Evolutionary conservation across 92 coral and sea anemone species (phyloP).

Genomic region (Ricordea florida): DNA sequence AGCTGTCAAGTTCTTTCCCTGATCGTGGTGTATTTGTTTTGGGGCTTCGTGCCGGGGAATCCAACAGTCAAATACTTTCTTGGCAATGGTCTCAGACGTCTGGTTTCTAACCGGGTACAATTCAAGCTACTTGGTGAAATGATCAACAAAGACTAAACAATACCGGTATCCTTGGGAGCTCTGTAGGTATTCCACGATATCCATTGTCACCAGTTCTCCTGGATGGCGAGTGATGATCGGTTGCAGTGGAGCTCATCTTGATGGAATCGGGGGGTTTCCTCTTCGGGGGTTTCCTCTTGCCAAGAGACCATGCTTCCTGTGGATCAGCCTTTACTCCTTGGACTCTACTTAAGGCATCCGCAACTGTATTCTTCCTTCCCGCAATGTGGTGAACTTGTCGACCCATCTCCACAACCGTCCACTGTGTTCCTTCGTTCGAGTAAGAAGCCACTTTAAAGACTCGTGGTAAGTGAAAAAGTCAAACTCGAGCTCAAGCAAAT

Average conservation of each 20-base stretch:
- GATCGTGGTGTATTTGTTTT: slow-evolving; percentile 51
- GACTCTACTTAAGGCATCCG: slow-evolving; percentile 48
- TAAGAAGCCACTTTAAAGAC: no score
- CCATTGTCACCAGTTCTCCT: slow-evolving; percentile 43
- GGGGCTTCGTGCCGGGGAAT: slow-evolving; percentile 48
- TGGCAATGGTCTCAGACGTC: no score
- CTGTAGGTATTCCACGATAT: neutral
- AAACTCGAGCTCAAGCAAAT: slow-evolving; percentile 36
- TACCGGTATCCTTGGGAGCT: neutral
- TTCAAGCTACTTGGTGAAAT: no score
- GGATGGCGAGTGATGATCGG: slow-evolving; percentile 29
- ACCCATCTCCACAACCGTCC: slow-evolving; percentile 66
- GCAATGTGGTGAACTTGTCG: slow-evolving; percentile 48
- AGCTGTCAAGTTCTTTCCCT: slow-evolving; percentile 7
- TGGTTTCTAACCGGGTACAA: no score
- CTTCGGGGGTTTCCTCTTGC: no score
- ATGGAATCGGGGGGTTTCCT: slow-evolving; percentile 27
- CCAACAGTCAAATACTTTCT: no score
- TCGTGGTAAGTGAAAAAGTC: slow-evolving; percentile 52
- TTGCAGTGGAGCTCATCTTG: slow-evolving; percentile 38
- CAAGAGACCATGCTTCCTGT: slow-evolving; percentile 44
- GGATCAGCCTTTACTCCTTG: slow-evolving; percentile 11
- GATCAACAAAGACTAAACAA: slow-evolving; percentile 4
- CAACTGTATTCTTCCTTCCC: slow-evolving; percentile 44
- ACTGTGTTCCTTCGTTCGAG: slow-evolving; percentile 53